Evolutionary conservation across 2,888 invertebrate species (phyloP).

Genomic region (Lagria hirta): DNA sequence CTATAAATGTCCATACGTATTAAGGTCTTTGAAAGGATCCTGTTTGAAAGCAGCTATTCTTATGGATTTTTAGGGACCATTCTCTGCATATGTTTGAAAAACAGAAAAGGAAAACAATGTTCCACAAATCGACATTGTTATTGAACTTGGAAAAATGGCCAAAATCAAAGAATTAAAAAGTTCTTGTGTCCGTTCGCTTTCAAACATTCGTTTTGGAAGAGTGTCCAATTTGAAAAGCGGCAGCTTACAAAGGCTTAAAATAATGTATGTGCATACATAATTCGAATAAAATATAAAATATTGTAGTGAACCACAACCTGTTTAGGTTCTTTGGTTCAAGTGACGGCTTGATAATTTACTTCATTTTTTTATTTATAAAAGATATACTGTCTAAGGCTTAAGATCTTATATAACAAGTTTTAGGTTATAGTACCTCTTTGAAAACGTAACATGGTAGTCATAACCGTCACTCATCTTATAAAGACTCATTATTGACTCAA

Average conservation of each 20-base stretch:
- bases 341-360: constrained; percentile 43
- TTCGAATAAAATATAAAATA: constrained; percentile 47
- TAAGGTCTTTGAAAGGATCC: constrained; percentile 37
- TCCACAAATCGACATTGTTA: constrained; percentile 24
- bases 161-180: no score
- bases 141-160: constrained; percentile 6
- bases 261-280: constrained; percentile 49
- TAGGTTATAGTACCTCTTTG: constrained; percentile 28
- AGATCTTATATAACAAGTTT: constrained; percentile 36
- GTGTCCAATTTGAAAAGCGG: constrained; percentile 39
- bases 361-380: constrained; percentile 25
- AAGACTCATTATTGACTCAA: no score
- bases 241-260: constrained; percentile 45
- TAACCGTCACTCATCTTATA: constrained; percentile 9
- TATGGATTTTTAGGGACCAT: constrained; percentile 22
- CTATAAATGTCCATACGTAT: constrained; percentile 49
- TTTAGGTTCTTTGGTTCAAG: constrained; percentile 40
- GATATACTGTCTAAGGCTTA: no score
- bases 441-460: constrained; percentile 38
- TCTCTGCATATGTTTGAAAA: constrained; percentile 18
- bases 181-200: no score
- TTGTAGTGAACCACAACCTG: constrained; percentile 45
- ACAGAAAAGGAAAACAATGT: constrained; percentile 18
- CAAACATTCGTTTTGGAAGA: constrained; percentile 25
- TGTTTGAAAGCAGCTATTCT: constrained; percentile 25